Base-by-base conservation (phyloP, 2,113 vertebrate genomes). In the Globicephala melas region DNA sequence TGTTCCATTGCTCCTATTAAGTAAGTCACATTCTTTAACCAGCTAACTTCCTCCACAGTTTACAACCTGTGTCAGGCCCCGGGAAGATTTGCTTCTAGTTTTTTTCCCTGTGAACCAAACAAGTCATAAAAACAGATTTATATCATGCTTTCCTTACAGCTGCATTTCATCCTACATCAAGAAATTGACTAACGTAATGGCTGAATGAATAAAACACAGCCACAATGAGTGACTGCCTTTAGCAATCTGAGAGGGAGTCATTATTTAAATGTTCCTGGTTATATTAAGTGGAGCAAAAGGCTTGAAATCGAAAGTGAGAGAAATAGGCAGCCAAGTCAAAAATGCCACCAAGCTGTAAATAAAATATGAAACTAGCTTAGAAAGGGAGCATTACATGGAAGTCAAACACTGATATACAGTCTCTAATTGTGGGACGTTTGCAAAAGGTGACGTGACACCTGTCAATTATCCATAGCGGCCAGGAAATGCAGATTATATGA, bases 401-500 rank as follows among this genome's bases (percentile, higher is more conserved):
- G 86, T 91, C 4, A 0, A 74, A 98, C 93, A 97, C 97, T 98
- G 98, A 98, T 98, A 97, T 95, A 95, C 97, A 95, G 97, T 97
- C 96, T 96, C 97, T 98, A 99, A 99, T 99, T 99, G 98, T 90
- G 97, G 97, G 96, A 98, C 95, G 60, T 98, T 98, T 98, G 98
- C 98, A 97, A 98, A 98, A 98, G 97, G 95, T 98, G 98, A 98
- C 97, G 97, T 98, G 98, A 98, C 98, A 99, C 98, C 98, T 99
- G 99, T 98, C 98, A 99, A 98, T 99, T 98, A 99, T 96, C 98
- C 84, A 90, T 71, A 99, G 98, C 96, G 98, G 89, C 97, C 98
- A 98, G 97, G 98, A 98, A 98, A 98, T 98, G 98, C 98, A 99
- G 97, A 98, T 98, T 98, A 96, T 97, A 99, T 99, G 97, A 98